phyloP scores from a whole-genome alignment of 1,140 invertebrate species.

The Harpegnathos saltator region DNA sequence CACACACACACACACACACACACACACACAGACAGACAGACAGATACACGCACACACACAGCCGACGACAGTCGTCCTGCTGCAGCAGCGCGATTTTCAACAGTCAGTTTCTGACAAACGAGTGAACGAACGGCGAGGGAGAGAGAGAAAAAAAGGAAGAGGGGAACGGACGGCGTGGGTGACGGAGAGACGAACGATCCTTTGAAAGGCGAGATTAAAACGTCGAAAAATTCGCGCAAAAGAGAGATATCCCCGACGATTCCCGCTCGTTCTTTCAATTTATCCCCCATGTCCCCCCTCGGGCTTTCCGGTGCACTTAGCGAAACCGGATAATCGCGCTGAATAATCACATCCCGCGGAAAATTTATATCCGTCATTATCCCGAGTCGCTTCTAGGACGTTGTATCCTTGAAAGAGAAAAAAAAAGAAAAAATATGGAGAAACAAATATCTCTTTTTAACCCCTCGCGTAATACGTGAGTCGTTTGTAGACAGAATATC shows the following conservation, averaged over 20 bases:
- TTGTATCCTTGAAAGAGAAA: no score
- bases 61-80: neutral
- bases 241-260: slow-evolving; percentile 11
- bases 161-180: neutral
- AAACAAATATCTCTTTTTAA: no score
- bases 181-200: slow-evolving; percentile 20
- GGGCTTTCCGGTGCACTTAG: no score
- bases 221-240: neutral
- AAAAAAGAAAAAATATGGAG: no score
- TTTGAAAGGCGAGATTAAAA: slow-evolving; percentile 66
- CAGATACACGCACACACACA: neutral
- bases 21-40: no score
- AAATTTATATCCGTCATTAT: neutral
- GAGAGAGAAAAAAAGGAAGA: neutral
- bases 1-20: no score
- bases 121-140: no score
- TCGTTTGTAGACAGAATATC: no score
- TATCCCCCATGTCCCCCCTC: neutral
- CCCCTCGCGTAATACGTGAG: no score
- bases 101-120: no score
- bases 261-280: neutral
- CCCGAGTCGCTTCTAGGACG: no score
- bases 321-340: neutral
- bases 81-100: neutral
- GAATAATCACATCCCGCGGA: neutral